A percentile compares a stretch with the other conserved stretches of the same genome.
Conservation (phyloP, 2,888 invertebrate genomes). For the Nineta flava region DNA sequence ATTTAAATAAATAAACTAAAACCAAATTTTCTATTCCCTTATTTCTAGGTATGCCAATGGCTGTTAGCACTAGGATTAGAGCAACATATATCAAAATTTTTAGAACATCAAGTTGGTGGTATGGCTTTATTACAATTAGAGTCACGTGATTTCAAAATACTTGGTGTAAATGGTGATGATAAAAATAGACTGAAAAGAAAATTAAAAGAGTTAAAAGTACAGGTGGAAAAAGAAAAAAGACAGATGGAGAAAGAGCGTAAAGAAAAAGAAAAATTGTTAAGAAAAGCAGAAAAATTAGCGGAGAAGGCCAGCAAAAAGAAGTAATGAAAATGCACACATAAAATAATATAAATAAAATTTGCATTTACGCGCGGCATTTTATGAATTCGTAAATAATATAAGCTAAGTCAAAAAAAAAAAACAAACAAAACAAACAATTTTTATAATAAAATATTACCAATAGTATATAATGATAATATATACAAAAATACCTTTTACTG, state of each 20-base stretch:
- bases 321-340: slow-evolving; percentile 20
- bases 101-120: slow-evolving; percentile 80
- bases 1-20: background rate
- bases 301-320: slow-evolving; percentile 49
- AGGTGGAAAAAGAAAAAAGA: slow-evolving; percentile 52
- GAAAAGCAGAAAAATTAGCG: slow-evolving; percentile 72
- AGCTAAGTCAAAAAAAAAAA: too few relatives aligned
- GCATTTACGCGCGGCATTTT: too few relatives aligned
- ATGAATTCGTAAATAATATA: too few relatives aligned
- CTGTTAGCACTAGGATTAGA: slow-evolving; percentile 67
- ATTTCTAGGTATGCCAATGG: slow-evolving; percentile 81
- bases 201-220: slow-evolving; percentile 65
- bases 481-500: too few relatives aligned
- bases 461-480: too few relatives aligned
- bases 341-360: too few relatives aligned
- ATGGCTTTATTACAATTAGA: slow-evolving; percentile 72
- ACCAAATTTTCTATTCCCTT: slow-evolving; percentile 8
- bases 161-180: slow-evolving; percentile 64
- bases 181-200: slow-evolving; percentile 71
- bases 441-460: too few relatives aligned
- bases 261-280: slow-evolving; percentile 67
- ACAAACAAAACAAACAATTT: too few relatives aligned
- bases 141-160: slow-evolving; percentile 78
- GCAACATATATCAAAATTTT: slow-evolving; percentile 73
- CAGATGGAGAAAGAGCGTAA: slow-evolving; percentile 74